A percentile compares a stretch with the other conserved stretches of the same genome.
Evolutionary conservation across 2,797 vertebrate species (phyloP).

Genomic region (Bovichtus variegatus): DNA sequence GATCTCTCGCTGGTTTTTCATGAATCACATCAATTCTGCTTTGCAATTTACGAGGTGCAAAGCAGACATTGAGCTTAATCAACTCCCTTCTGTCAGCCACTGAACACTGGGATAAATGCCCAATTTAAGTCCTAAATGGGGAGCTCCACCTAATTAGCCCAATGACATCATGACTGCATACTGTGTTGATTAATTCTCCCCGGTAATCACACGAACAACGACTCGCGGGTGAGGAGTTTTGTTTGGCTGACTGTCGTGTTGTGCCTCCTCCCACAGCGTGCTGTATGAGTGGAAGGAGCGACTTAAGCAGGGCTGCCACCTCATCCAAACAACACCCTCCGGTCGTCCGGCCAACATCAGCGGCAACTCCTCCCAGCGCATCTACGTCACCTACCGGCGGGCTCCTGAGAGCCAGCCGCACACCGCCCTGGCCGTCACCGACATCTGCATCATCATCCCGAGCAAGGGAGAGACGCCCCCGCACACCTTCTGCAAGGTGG

Average conservation of each 20-base stretch:
- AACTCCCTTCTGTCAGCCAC: constrained; percentile 2
- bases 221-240: neutral
- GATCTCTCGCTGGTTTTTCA: neutral
- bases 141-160: constrained; percentile 33
- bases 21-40: constrained; percentile 3
- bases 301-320: constrained; percentile 93
- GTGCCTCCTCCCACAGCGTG: constrained; percentile 81
- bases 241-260: constrained; percentile 8
- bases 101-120: constrained; percentile 30
- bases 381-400: constrained; percentile 93
- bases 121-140: neutral
- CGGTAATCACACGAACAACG: neutral
- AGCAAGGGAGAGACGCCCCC: constrained; percentile 94
- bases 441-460: constrained; percentile 95
- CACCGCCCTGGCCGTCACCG: constrained; percentile 91
- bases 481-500: constrained; percentile 96
- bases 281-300: constrained; percentile 97
- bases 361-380: constrained; percentile 90
- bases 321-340: constrained; percentile 91
- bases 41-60: constrained; percentile 10
- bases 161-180: constrained; percentile 17
- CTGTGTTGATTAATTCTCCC: constrained; percentile 16
- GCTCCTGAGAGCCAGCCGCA: constrained; percentile 90
- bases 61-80: constrained; percentile 29
- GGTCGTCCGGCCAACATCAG: constrained; percentile 94